Conservation (phyloP, 1,140 invertebrate species). For the Drosophila obscura region DNA sequence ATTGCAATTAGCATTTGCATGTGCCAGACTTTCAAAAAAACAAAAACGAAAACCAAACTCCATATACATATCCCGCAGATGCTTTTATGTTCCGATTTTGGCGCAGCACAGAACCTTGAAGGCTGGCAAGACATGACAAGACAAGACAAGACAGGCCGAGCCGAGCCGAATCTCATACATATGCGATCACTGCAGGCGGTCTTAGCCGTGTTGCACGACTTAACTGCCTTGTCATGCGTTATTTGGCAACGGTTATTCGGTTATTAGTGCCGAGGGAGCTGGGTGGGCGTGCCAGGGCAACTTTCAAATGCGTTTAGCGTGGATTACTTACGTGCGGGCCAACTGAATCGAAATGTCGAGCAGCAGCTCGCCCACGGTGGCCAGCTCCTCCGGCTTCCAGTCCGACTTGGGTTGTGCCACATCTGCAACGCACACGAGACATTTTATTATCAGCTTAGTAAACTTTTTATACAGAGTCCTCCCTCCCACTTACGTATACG, state of each 20-base stretch:
- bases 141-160: conserved; percentile 34
- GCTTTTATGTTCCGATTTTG: conserved; percentile 43
- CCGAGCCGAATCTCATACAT: conserved; percentile 46
- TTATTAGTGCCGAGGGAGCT: conserved; percentile 47
- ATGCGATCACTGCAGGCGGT: conserved; percentile 61
- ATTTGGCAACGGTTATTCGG: conserved; percentile 56
- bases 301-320: conserved; percentile 65
- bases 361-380: conserved; percentile 92
- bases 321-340: conserved; percentile 90
- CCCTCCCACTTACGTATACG: conserved; percentile 89
- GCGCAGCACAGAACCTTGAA: conserved; percentile 61
- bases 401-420: conserved; percentile 89
- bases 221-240: conserved; percentile 67
- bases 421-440: conserved; percentile 84
- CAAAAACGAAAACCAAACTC: background rate
- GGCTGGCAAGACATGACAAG: conserved; percentile 29
- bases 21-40: conserved; percentile 66
- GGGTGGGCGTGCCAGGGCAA: conserved; percentile 65
- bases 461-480: no score
- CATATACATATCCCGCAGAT: conserved; percentile 27
- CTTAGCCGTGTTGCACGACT: conserved; percentile 33
- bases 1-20: conserved; percentile 67
- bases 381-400: conserved; percentile 92
- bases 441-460: background rate
- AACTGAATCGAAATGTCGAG: conserved; percentile 93